A percentile compares a stretch with the other conserved stretches of the same genome.
These are phyloP conservation scores for Pygoscelis adeliae DNA, from an alignment of 2,113 vertebrate species.

Conservation along the genomic window DNA sequence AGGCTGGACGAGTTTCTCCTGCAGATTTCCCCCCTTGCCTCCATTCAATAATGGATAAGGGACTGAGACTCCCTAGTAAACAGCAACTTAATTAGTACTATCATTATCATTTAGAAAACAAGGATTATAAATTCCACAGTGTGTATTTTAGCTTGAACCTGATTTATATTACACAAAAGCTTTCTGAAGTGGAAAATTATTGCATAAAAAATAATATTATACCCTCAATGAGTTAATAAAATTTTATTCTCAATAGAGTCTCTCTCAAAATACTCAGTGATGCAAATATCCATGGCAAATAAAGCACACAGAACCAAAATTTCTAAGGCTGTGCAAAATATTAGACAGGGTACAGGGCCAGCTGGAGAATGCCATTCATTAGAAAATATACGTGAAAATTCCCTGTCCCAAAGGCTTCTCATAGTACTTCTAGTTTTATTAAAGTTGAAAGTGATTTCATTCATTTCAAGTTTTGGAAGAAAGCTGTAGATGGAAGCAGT, in stretches of 20 bases:
- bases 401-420: slow-evolving; percentile 9
- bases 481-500: slow-evolving; percentile 23
- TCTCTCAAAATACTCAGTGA: neutral
- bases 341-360: neutral
- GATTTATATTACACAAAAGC: neutral
- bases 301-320: neutral
- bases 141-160: neutral
- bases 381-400: neutral
- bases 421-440: slow-evolving; percentile 26
- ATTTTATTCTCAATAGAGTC: neutral
- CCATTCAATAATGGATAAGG: neutral
- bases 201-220: slow-evolving; percentile 12
- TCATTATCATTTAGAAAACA: neutral
- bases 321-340: slow-evolving; percentile 1
- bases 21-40: neutral
- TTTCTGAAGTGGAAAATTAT: slow-evolving; percentile 17
- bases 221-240: slow-evolving; percentile 23
- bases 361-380: slow-evolving; percentile 6
- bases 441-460: slow-evolving; percentile 8
- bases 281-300: neutral
- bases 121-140: neutral
- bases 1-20: neutral
- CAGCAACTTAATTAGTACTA: neutral
- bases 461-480: slow-evolving; percentile 31
- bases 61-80: neutral